phyloP scores from a whole-genome alignment of 2,797 vertebrate species.

The Melanotaenia nigrans region DNA sequence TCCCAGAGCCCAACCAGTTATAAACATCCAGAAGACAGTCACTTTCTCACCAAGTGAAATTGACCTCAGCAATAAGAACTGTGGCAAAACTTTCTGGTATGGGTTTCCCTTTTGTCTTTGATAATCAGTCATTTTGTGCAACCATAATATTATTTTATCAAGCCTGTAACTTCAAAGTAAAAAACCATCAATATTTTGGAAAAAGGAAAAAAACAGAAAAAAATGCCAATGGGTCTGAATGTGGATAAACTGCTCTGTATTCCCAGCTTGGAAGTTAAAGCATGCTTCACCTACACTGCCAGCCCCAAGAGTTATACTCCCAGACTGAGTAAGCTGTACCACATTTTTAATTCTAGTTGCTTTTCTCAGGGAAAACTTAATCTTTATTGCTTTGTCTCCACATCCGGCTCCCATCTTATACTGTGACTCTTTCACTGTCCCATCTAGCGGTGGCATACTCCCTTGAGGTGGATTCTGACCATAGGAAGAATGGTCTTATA shows the following conservation, averaged over 20 bases:
- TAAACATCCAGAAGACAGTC: conserved; percentile 88
- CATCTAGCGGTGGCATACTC: conserved; percentile 84
- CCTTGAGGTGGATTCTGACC: conserved; percentile 86
- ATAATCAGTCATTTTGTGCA: neutral
- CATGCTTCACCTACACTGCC: conserved; percentile 90
- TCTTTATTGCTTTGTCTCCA: neutral
- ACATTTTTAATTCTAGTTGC: neutral
- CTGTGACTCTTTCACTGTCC: neutral
- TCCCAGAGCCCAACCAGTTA: conserved; percentile 89
- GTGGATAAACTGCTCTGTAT: conserved; percentile 26
- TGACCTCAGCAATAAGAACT: conserved; percentile 86
- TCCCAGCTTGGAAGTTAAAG: conserved; percentile 85
- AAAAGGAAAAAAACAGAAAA: too few species aligned
- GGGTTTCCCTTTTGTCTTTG: neutral
- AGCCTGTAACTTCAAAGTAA: neutral
- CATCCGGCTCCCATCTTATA: neutral
- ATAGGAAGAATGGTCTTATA: conserved; percentile 72
- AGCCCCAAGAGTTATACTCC: conserved; percentile 84
- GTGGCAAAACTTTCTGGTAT: conserved; percentile 78
- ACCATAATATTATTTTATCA: neutral
- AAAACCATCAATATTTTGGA: neutral
- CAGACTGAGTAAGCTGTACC: conserved; percentile 85
- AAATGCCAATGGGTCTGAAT: conserved; percentile 14
- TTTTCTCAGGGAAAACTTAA: neutral
- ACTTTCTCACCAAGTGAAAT: conserved; percentile 86